Evolutionary conservation across 1,140 invertebrate genomes (phyloP), one percentile per base, ranked within the genome.

Genomic region (Drosophila ironensis): DNA sequence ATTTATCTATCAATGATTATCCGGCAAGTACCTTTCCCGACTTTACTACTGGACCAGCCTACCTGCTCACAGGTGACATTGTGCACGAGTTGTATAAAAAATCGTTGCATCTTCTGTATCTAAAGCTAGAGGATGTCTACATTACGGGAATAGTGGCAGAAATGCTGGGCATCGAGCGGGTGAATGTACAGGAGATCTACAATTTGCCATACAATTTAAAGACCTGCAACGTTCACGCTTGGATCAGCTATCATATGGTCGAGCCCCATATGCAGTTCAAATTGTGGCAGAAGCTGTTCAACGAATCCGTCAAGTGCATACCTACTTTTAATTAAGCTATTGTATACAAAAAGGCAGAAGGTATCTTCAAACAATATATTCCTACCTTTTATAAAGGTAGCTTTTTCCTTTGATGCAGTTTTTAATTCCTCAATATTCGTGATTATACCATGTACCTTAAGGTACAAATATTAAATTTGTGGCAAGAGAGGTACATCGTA

Each of bases 111-210:
- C 92, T 94, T 57, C 94, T 93, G 4, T 97, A 96, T 90, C 92
- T 97, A 48, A 95, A 96, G 70, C 91, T 98, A n/a, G 96, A 98
- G 89, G 96, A 98, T 90, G 97, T 97, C 9, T 97, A 95, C 86
- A 93, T 95, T 24, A 97, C 96, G 22, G 97, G 97, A 11, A 95
- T 97, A 54, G 94, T 97, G 8, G 96, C 95, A 4, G 93, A 94
- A 74, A 92, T 92, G 44, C 76, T 96, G 5, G 92, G 92, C 25
- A 92, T 97, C 11, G 93, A 92, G 72, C 91, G 96, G 17, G 90
- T 93, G n/a, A 94, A 96, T 89, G 94, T 93, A n/a, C 93, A 94
- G 27, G 95, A 96, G 88, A 97, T 97, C 90, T 92, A 95, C 42
- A 97, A 97, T 88, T 94, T 94, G 57, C 92, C 94, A 75, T 94